A percentile compares a stretch with the other conserved stretches of the same genome.
Conservation (phyloP, 2,113 vertebrate genomes). For the Mola mola region DNA sequence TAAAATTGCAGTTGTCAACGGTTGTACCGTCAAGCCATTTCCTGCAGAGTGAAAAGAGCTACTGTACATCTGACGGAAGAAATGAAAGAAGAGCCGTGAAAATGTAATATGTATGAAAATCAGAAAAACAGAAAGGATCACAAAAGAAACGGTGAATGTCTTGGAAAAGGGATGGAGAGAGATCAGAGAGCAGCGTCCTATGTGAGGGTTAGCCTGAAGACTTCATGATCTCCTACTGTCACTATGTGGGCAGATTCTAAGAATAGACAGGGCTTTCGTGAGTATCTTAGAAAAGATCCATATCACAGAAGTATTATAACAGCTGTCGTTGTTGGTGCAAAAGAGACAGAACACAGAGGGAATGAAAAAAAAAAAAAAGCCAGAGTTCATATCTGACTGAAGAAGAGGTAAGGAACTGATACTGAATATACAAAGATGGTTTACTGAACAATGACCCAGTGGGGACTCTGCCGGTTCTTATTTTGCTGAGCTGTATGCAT, state of each 20-base stretch:
- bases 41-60: conserved; percentile 23
- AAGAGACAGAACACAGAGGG: conserved; percentile 19
- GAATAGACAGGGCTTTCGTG: conserved; percentile 48
- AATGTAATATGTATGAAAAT: conserved; percentile 67
- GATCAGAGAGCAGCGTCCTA: conserved; percentile 13
- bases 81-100: conserved; percentile 30
- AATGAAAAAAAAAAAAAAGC: conserved; percentile 29
- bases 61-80: conserved; percentile 1
- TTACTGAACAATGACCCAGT: conserved; percentile 3
- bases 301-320: conserved; percentile 33
- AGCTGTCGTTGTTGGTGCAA: conserved; percentile 18
- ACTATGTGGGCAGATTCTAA: conserved; percentile 31
- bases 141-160: conserved; percentile 17
- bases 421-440: conserved; percentile 9
- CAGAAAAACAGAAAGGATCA: conserved; percentile 46
- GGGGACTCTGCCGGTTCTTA: not conserved
- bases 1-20: conserved; percentile 15
- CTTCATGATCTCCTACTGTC: conserved; percentile 49
- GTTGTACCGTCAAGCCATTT: conserved; percentile 24
- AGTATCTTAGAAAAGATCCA: conserved; percentile 36
- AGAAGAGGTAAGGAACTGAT: conserved; percentile 8
- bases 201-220: conserved; percentile 13
- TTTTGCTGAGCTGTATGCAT: not conserved
- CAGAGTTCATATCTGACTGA: conserved; percentile 16
- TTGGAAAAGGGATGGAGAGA: not conserved